Percentiles rank a stretch among this genome's conserved stretches.
phyloP scores from a whole-genome alignment of 2,113 vertebrate genomes.

The Aldabrachelys gigantea region DNA sequence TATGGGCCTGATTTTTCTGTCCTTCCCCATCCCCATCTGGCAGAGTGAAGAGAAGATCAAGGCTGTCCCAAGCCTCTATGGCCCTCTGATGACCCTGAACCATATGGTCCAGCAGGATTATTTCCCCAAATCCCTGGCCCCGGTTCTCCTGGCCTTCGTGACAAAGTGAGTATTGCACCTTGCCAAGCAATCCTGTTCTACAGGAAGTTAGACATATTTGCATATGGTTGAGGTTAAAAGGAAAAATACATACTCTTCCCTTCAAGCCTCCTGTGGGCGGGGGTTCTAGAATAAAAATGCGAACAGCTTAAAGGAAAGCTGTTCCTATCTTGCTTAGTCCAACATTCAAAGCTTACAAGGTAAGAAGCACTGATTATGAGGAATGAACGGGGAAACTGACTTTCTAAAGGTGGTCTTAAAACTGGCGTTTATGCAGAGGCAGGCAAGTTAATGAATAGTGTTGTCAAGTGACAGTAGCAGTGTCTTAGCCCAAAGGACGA shows the following conservation, averaged over 20 bases:
- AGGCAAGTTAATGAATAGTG: background rate
- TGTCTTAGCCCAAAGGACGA: conserved; percentile 1
- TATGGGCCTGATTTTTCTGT: background rate
- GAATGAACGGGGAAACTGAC: background rate
- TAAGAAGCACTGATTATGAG: background rate
- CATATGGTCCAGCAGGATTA: conserved; percentile 94
- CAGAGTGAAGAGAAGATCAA: conserved; percentile 97
- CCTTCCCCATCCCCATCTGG: background rate
- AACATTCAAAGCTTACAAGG: background rate
- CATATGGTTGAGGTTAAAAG: background rate
- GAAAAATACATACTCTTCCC: background rate
- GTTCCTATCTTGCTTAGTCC: background rate
- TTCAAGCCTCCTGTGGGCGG: background rate
- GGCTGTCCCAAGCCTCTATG: conserved; percentile 86
- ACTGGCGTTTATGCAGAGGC: background rate
- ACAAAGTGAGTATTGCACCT: conserved; percentile 87
- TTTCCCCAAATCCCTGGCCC: conserved; percentile 88
- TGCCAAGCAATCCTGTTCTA: background rate
- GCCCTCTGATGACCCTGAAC: conserved; percentile 90
- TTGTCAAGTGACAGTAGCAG: background rate
- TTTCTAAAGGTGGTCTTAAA: background rate
- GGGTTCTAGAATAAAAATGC: background rate
- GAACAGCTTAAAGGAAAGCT: background rate
- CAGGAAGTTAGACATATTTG: background rate
- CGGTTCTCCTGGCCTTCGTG: conserved; percentile 90